Base-by-base conservation (phyloP, 1,140 invertebrate species). In the Colletes latitarsis region DNA sequence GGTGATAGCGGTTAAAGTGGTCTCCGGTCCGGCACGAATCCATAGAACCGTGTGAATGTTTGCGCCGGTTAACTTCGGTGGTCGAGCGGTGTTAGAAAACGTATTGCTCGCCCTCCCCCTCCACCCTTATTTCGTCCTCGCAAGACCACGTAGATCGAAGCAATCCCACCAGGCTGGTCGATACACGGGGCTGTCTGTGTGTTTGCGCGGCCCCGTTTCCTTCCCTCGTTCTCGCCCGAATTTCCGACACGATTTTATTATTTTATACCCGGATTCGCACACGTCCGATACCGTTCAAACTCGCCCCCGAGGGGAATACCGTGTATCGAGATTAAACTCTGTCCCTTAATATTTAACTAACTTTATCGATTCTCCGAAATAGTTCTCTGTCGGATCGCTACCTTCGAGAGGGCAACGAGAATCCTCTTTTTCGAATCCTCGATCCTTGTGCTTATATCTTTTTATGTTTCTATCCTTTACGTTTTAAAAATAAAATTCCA, bases 151-250 rank as follows among this genome's bases (percentile, higher is more conserved):
- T 52, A 19, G 55, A 58, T 49, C 66, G 73, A 55, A 70, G 14
- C 8, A 67, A 67, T 57, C 2, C 46, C 30, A 6, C 2, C n/a
- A 9, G 49, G 6, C 52, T 4, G 84, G 19, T 84, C 83, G 83
- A 86, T 86, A 82, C 46, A 58, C 21, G 79, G 9, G 41, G 30
- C 68, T 5, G 52, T 52, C 10, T 15, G 9, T 10, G 53, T 82
- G 58, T 83, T 85, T 85, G 55, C 55, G 53, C 83, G 62, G 17
- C 77, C 67, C 64, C 75, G 21, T 85, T 85, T 80, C 66, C 15
- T 10, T 57, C 70, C 19, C 41, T 2, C 14, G 21, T 8, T 21
- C 12, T 19, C 5, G 58, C 3, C 6, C 30, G 41, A 77, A 71
- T 53, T 62, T 46, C 10, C 49, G 30, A 9, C 4, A 2, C 10